These are phyloP conservation scores for Microcebus griseorufus DNA, from an alignment of 2,113 vertebrate genomes.

Conservation along the genomic window DNA sequence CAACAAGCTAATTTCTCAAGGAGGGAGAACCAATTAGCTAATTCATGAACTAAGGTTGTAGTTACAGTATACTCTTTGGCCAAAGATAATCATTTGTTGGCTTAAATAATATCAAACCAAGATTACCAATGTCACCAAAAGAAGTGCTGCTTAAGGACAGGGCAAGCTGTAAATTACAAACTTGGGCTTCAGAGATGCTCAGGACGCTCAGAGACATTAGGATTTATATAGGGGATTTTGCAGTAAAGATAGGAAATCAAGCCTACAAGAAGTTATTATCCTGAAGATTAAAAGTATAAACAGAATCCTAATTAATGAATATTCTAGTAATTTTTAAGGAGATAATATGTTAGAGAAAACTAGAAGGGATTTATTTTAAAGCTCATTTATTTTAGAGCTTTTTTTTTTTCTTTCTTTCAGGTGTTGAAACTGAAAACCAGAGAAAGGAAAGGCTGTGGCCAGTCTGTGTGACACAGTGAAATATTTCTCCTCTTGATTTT, in stretches of 20 bases:
- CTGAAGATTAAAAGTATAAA: slow-evolving; percentile 16
- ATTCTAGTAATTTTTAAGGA: slow-evolving; percentile 27
- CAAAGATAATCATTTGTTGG: slow-evolving; percentile 13
- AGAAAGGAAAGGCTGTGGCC: slow-evolving; percentile 9
- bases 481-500: slow-evolving; percentile 39
- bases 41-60: slow-evolving; percentile 53
- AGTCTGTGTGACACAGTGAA: neutral
- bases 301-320: neutral
- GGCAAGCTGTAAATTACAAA: neutral
- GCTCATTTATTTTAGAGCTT: neutral
- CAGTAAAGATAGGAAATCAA: slow-evolving; percentile 8
- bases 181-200: slow-evolving; percentile 5
- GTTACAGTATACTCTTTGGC: neutral
- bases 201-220: neutral
- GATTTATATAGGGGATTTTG: neutral
- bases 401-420: neutral
- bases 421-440: slow-evolving; percentile 22
- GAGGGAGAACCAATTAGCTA: slow-evolving; percentile 51
- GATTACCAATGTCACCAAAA: slow-evolving; percentile 20
- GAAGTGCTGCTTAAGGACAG: neutral
- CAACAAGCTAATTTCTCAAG: slow-evolving; percentile 34
- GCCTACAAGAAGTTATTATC: neutral
- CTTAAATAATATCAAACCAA: slow-evolving; percentile 4
- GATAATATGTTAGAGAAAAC: neutral
- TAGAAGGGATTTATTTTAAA: slow-evolving; percentile 48